Evolutionary conservation across 2,888 invertebrate genomes (phyloP).

Genomic region (Archips crataeganus): DNA sequence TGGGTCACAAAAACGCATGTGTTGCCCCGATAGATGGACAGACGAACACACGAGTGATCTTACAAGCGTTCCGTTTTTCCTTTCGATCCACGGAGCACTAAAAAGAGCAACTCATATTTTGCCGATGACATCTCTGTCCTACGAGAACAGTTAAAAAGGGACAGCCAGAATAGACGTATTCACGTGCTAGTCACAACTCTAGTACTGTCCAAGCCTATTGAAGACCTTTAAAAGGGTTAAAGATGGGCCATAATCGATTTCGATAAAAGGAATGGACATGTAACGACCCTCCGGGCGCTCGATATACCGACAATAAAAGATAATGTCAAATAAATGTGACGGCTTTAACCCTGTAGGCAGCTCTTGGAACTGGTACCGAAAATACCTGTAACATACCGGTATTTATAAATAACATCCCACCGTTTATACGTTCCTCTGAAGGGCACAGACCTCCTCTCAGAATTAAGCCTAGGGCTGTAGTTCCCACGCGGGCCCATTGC

Average conservation of each 20-base stretch:
- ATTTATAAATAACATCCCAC: too few species aligned
- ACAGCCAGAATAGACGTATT: not conserved
- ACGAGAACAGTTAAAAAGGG: not conserved
- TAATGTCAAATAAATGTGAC: constrained; percentile 39
- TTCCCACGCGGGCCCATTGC: too few species aligned
- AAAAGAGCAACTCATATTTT: not conserved
- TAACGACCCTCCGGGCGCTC: constrained; percentile 29
- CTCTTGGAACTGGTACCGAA: too few species aligned
- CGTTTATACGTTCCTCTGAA: too few species aligned
- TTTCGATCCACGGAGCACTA: too few species aligned
- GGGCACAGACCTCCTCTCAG: too few species aligned
- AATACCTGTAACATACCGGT: too few species aligned
- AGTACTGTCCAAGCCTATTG: constrained; percentile 5
- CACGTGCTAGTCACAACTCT: not conserved
- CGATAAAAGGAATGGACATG: constrained; percentile 35
- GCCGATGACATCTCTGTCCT: not conserved
- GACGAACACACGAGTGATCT: too few species aligned
- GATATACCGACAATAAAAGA: constrained; percentile 39
- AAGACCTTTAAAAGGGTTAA: constrained; percentile 34
- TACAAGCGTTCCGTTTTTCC: too few species aligned
- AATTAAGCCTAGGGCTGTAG: too few species aligned
- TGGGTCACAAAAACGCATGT: too few species aligned
- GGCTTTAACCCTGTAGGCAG: constrained; percentile 11
- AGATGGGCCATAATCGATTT: constrained; percentile 35
- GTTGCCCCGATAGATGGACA: too few species aligned